Percentiles rank a stretch among this genome's conserved stretches.
phyloP scores from a whole-genome alignment of 2,797 vertebrate species.

The Neosilurus mollespiculum region DNA sequence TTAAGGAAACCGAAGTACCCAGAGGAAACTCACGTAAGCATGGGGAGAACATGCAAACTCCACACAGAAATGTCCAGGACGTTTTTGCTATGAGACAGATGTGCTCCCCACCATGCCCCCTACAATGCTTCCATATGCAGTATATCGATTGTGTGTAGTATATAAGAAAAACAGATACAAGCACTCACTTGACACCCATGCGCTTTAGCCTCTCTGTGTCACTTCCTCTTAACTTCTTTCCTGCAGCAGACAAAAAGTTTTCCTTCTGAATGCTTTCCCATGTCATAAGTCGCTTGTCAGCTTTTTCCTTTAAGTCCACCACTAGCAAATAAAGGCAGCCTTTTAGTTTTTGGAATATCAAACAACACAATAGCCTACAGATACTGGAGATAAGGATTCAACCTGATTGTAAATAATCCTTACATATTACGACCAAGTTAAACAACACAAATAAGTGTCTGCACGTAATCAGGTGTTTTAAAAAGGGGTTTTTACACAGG shows the following conservation, averaged over 20 bases:
- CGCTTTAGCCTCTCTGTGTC: constrained; percentile 83
- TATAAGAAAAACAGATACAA: neutral
- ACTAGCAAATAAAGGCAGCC: constrained; percentile 60
- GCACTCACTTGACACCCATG: constrained; percentile 81
- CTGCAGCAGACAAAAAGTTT: constrained; percentile 76
- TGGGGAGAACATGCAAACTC: no score
- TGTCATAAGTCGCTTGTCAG: constrained; percentile 73
- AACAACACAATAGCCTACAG: neutral
- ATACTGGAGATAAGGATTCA: no score
- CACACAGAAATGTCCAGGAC: no score
- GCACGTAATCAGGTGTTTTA: no score
- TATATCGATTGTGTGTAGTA: neutral
- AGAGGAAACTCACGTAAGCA: no score
- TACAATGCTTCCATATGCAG: neutral
- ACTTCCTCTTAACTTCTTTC: constrained; percentile 77
- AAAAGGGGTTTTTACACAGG: no score
- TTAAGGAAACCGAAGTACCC: no score
- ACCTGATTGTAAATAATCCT: no score
- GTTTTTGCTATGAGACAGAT: no score
- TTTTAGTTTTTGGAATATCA: neutral
- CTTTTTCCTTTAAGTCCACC: constrained; percentile 66
- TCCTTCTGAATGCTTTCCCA: constrained; percentile 91
- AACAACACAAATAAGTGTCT: no score
- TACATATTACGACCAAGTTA: no score
- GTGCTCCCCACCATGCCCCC: no score